A percentile compares a stretch with the other conserved stretches of the same genome.
phyloP scores from a whole-genome alignment of 64 coral and sea anemone species.

The Montipora capricornis region DNA sequence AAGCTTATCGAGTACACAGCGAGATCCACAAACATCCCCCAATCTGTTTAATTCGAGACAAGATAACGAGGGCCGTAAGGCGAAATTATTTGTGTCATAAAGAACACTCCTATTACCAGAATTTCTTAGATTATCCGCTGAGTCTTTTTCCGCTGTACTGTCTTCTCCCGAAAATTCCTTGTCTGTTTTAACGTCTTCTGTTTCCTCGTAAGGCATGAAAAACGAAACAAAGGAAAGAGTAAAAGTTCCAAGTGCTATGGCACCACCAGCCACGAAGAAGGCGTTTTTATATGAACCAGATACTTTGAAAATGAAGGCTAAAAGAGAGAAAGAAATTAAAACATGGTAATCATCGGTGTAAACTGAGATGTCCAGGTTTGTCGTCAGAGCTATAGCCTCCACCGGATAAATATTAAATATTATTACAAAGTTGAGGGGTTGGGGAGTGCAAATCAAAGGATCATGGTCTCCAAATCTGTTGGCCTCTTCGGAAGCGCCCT shows the following conservation, averaged over 20 bases:
- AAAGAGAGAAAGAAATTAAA: slow-evolving; percentile 15
- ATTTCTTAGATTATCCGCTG: not conserved
- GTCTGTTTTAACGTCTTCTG: not conserved
- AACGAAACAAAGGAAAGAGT: slow-evolving; percentile 63
- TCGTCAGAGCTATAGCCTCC: no score
- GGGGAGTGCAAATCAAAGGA: no score
- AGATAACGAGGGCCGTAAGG: not conserved
- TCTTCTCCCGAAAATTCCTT: not conserved
- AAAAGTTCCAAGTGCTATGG: slow-evolving; percentile 67
- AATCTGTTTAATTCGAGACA: not conserved
- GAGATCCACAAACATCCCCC: slow-evolving; percentile 7
- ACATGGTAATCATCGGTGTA: not conserved
- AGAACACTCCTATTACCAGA: not conserved
- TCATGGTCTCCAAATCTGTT: no score
- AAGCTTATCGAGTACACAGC: slow-evolving; percentile 5
- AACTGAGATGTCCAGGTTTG: not conserved
- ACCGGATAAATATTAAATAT: no score
- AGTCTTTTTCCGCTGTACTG: not conserved
- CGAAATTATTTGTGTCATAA: slow-evolving; percentile 36
- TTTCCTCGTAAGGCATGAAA: slow-evolving; percentile 14
- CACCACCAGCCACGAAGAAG: slow-evolving; percentile 79
- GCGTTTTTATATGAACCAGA: slow-evolving; percentile 87
- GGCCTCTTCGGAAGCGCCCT: no score
- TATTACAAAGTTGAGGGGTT: no score
- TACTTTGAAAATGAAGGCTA: slow-evolving; percentile 73